Percentiles rank a stretch among this genome's conserved stretches.
phyloP scores from a whole-genome alignment of 2,888 invertebrate genomes.

The Drosophila putrida region DNA sequence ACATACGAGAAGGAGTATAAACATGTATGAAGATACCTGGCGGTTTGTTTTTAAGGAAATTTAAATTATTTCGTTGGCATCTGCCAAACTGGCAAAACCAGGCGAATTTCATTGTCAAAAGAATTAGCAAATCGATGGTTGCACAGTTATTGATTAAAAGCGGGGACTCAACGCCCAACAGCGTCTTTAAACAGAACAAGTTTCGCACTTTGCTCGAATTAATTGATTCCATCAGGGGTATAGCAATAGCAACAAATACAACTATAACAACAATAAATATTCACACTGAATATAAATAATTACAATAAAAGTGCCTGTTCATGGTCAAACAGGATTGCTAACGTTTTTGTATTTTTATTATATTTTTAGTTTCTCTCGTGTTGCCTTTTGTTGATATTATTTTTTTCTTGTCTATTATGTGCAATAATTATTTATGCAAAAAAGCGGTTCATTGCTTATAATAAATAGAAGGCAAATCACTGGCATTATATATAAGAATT shows the following conservation, averaged over 20 bases:
- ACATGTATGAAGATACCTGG: neutral
- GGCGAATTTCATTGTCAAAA: conserved; percentile 30
- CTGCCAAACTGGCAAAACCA: conserved; percentile 28
- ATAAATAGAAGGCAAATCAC: conserved; percentile 40
- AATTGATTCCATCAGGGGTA: conserved; percentile 44
- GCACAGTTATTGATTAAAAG: conserved; percentile 33
- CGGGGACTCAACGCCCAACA: neutral
- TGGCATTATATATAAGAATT: conserved; percentile 38
- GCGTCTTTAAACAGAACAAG: conserved; percentile 10
- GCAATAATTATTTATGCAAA: conserved; percentile 63
- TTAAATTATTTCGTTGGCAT: conserved; percentile 1
- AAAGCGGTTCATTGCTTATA: conserved; percentile 58
- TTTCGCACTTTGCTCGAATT: conserved; percentile 50
- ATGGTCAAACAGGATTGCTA: conserved; percentile 68
- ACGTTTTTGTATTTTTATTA: conserved; percentile 36
- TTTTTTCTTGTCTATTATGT: conserved; percentile 16
- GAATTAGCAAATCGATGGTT: conserved; percentile 43
- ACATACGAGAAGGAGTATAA: neutral
- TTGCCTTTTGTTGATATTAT: conserved; percentile 1
- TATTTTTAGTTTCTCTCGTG: conserved; percentile 20
- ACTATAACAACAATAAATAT: conserved; percentile 7
- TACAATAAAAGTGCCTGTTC: conserved; percentile 67
- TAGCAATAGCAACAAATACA: neutral
- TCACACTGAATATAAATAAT: conserved; percentile 48
- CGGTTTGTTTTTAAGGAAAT: neutral